Conservation (phyloP, 2,797 vertebrate species). For the Vespertilio murinus region DNA sequence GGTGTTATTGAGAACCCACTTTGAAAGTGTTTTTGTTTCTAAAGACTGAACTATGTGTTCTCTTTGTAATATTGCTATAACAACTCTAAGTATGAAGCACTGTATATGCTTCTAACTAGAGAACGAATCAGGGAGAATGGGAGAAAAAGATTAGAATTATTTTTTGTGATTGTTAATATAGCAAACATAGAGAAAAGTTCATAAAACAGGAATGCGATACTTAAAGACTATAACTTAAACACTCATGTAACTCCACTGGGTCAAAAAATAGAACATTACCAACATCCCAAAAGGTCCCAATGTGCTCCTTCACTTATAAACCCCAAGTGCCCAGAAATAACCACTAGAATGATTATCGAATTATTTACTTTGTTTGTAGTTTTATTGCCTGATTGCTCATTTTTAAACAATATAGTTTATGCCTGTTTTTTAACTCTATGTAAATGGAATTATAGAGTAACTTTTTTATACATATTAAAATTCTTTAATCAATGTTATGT, state of each 20-base stretch:
- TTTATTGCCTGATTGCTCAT: not conserved
- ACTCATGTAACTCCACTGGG: not conserved
- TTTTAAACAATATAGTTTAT: slow-evolving; percentile 14
- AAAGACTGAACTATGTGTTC: not conserved
- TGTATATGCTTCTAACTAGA: not conserved
- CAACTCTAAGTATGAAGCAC: not conserved
- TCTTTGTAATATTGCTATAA: not conserved
- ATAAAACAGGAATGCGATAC: not conserved
- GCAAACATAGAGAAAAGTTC: not conserved
- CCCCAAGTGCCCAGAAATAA: not conserved
- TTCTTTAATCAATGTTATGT: not conserved
- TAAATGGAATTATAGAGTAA: slow-evolving; percentile 5
- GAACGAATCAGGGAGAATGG: not conserved
- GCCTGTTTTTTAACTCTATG: not conserved
- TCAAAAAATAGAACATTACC: slow-evolving; percentile 22
- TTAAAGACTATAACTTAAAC: not conserved
- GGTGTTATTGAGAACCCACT: not conserved
- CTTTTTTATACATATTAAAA: not conserved
- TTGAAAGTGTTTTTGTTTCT: slow-evolving; percentile 19
- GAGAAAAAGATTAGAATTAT: not conserved
- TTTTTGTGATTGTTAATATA: not conserved
- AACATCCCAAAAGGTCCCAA: not conserved
- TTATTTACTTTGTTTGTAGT: not conserved
- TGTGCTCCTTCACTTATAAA: not conserved
- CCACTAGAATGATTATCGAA: not conserved